Evolutionary conservation across 2,888 invertebrate genomes (phyloP).

Genomic region (Nemurella pictetii): DNA sequence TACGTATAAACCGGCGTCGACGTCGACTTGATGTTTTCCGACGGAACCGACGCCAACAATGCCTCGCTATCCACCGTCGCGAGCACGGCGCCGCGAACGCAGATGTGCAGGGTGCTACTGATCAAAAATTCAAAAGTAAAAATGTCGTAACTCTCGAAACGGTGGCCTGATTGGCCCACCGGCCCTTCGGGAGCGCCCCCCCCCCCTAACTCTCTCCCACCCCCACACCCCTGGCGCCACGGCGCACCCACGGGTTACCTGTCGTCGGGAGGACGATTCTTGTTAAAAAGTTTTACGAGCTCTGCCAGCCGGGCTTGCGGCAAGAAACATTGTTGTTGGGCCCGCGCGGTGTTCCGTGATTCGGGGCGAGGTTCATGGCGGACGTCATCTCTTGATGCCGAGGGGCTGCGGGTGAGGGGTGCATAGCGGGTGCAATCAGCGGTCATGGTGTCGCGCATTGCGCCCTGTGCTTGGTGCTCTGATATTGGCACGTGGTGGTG

Average conservation of each 20-base stretch:
- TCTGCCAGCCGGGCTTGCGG: not conserved
- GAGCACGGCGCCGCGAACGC: not conserved
- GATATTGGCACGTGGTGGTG: too few species aligned
- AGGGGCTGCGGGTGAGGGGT: too few species aligned
- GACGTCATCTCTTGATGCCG: too few species aligned
- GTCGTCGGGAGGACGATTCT: not conserved
- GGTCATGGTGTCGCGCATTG: too few species aligned
- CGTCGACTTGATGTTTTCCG: not conserved
- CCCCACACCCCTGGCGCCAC: not conserved
- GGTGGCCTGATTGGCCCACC: not conserved
- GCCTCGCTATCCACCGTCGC: not conserved
- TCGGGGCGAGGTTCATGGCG: not conserved
- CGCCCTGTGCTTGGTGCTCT: too few species aligned
- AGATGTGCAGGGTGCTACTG: not conserved
- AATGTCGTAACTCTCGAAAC: not conserved
- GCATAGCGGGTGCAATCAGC: too few species aligned
- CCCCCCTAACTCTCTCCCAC: not conserved
- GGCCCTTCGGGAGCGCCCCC: not conserved
- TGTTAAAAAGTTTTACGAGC: not conserved
- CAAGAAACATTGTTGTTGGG: not conserved
- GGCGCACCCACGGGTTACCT: not conserved
- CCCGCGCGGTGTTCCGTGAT: not conserved
- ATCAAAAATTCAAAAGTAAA: not conserved
- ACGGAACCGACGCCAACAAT: not conserved
- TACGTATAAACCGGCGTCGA: too few species aligned